A percentile compares a stretch with the other conserved stretches of the same genome.
Conservation (phyloP, 2,113 vertebrate species). For the Odocoileus hemionus region DNA sequence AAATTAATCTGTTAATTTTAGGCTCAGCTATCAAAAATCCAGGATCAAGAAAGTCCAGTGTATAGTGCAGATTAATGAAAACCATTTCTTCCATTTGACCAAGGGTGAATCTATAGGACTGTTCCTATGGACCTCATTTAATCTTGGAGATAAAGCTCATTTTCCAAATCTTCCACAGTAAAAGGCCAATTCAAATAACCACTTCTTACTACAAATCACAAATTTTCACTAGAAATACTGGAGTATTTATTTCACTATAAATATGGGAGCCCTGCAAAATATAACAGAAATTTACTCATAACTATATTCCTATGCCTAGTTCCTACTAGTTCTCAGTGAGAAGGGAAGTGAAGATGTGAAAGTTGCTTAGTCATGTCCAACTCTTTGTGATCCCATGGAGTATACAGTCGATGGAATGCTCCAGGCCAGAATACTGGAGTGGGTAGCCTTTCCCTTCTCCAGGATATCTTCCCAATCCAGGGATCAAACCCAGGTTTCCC, state of each 20-base stretch:
- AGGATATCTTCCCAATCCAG: not conserved
- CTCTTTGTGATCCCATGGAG: not conserved
- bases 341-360: not conserved
- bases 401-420: not conserved
- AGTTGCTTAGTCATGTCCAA: not conserved
- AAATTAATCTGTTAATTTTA: not conserved
- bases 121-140: not conserved
- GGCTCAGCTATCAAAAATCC: not conserved
- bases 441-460: not conserved
- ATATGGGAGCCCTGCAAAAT: not conserved
- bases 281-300: not conserved
- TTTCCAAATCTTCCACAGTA: not conserved
- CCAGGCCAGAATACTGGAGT: not conserved
- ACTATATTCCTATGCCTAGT: not conserved
- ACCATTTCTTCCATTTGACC: not conserved
- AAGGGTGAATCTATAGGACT: not conserved
- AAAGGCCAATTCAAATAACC: not conserved
- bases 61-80: not conserved
- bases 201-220: not conserved
- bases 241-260: not conserved
- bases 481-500: not conserved
- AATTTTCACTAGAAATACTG: not conserved
- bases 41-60: not conserved
- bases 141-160: not conserved
- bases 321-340: not conserved